Conservation (phyloP, 2,888 invertebrate species). For the Ganaspis brasiliensis region DNA sequence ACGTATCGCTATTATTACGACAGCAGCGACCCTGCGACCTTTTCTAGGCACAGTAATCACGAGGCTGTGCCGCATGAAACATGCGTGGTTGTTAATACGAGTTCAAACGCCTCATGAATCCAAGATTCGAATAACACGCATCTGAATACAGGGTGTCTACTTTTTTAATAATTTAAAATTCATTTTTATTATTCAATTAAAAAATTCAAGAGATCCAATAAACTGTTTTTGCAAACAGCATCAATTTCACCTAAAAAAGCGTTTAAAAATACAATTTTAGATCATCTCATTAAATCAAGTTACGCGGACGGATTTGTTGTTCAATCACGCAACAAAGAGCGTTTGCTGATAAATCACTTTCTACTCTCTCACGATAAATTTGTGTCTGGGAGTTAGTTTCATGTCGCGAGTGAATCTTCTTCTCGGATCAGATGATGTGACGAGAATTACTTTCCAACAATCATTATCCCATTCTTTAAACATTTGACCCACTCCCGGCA, state of each 20-base stretch:
- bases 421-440: not conserved
- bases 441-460: too few species aligned
- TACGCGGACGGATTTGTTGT: constrained; percentile 28
- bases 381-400: not conserved
- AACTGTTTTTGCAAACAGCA: too few species aligned
- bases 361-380: constrained; percentile 21
- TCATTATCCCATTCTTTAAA: too few species aligned
- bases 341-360: constrained; percentile 24
- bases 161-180: too few species aligned
- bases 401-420: not conserved
- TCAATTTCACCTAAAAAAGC: too few species aligned
- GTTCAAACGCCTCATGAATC: not conserved
- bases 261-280: too few species aligned
- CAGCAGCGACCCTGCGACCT: constrained; percentile 18
- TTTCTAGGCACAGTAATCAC: constrained; percentile 9
- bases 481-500: too few species aligned
- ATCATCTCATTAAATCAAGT: not conserved
- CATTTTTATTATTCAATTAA: too few species aligned
- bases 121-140: not conserved
- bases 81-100: not conserved
- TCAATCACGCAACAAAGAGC: constrained; percentile 35
- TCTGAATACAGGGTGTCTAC: too few species aligned
- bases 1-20: constrained; percentile 36
- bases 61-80: not conserved
- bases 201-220: too few species aligned